Percentiles rank a stretch among this genome's conserved stretches.
These are phyloP conservation scores for Rhegmatorhina hoffmannsi DNA, from an alignment of 2,113 vertebrate genomes.

Conservation along the genomic window DNA sequence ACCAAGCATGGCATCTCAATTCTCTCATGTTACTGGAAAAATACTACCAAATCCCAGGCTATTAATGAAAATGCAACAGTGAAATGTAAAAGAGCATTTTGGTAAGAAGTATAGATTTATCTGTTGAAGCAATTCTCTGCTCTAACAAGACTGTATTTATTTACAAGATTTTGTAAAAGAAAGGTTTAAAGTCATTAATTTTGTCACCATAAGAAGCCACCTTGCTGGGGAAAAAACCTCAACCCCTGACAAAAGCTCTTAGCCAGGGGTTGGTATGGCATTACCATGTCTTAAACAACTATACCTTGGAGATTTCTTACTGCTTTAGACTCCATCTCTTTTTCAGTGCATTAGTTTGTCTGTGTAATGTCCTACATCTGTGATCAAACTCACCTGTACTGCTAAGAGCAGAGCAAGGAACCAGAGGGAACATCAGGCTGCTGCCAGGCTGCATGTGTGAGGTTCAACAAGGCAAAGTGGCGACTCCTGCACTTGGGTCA, in stretches of 20 bases:
- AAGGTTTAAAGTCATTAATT: neutral
- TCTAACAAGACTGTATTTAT: neutral
- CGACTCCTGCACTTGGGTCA: fast-evolving
- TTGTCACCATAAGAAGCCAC: neutral
- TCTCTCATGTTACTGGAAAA: neutral
- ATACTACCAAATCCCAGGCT: neutral
- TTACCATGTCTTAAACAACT: neutral
- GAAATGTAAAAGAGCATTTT: neutral
- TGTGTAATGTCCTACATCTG: neutral
- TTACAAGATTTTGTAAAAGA: neutral
- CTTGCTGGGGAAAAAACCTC: neutral
- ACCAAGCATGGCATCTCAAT: neutral
- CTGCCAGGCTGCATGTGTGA: neutral
- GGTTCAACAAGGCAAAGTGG: neutral
- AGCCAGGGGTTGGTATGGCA: neutral
- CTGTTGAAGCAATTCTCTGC: neutral
- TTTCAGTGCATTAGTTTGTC: neutral
- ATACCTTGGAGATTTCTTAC: neutral
- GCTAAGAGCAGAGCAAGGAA: neutral
- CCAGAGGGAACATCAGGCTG: fast-evolving
- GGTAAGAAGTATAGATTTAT: neutral
- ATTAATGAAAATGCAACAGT: neutral
- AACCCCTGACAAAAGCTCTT: neutral
- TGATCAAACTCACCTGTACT: neutral
- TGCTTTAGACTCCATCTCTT: neutral